phyloP scores from a whole-genome alignment of 1,140 invertebrate genomes.

The Drosophila subobscura region DNA sequence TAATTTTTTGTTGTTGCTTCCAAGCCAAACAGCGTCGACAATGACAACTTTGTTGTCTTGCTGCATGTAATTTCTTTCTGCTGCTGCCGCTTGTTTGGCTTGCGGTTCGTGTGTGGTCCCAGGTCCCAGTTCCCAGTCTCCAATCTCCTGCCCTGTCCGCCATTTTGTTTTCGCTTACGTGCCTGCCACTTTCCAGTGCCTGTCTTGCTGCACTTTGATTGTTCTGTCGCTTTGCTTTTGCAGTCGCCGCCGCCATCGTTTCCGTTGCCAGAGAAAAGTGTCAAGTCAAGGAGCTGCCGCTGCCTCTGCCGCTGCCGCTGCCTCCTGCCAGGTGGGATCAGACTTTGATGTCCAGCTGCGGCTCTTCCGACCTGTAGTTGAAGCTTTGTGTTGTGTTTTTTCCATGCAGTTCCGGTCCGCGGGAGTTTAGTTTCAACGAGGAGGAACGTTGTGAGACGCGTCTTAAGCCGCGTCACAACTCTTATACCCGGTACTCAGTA shows the following conservation, averaged over 20 bases:
- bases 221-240: slow-evolving; percentile 13
- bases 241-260: neutral
- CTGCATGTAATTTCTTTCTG: slow-evolving; percentile 66
- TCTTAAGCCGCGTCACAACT: too few species aligned
- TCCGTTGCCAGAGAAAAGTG: slow-evolving; percentile 38
- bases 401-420: neutral
- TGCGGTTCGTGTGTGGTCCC: slow-evolving; percentile 49
- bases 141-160: neutral
- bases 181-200: slow-evolving; percentile 52
- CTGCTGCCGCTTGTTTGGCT: slow-evolving; percentile 68
- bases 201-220: slow-evolving; percentile 62
- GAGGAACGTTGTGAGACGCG: too few species aligned
- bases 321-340: slow-evolving; percentile 12
- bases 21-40: slow-evolving; percentile 43
- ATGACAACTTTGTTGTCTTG: slow-evolving; percentile 66
- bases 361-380: neutral
- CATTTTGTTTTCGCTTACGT: slow-evolving; percentile 46
- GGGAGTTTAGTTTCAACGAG: neutral
- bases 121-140: neutral
- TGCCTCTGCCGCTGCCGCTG: neutral
- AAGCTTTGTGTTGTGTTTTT: neutral
- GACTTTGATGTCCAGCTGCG: slow-evolving; percentile 27
- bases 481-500: neutral
- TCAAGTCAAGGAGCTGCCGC: slow-evolving; percentile 31
- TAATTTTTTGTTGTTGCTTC: slow-evolving; percentile 10